Evolutionary conservation across 1,140 invertebrate genomes (phyloP).

Genomic region (Procambarus clarkii): DNA sequence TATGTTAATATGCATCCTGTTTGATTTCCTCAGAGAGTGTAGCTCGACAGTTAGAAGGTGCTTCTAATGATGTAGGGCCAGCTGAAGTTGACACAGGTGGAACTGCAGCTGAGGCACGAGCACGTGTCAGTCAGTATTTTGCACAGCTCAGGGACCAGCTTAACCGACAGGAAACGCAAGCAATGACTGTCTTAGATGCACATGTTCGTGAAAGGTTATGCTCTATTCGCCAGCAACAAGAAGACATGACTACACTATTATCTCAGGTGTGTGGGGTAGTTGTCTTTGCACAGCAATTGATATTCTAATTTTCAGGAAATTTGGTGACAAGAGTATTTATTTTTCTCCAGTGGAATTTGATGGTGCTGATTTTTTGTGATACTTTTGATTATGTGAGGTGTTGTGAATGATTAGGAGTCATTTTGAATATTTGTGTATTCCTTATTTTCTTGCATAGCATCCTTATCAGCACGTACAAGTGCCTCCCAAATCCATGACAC

Average conservation of each 20-base stretch:
- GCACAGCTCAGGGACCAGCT: conserved; percentile 78
- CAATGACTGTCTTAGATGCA: conserved; percentile 80
- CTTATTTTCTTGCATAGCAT: too few relatives aligned
- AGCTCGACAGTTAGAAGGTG: conserved; percentile 75
- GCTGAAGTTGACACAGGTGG: conserved; percentile 73
- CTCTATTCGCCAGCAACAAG: conserved; percentile 79
- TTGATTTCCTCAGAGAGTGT: conserved; percentile 75
- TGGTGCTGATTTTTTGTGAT: too few relatives aligned
- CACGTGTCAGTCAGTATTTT: conserved; percentile 79
- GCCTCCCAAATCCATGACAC: too few relatives aligned
- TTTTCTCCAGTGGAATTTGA: too few relatives aligned
- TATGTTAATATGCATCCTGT: not conserved
- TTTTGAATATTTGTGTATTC: too few relatives aligned
- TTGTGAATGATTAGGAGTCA: too few relatives aligned
- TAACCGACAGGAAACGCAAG: conserved; percentile 79
- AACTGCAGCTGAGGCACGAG: conserved; percentile 77
- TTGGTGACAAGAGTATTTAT: too few relatives aligned
- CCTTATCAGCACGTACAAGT: too few relatives aligned
- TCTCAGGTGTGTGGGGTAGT: conserved; percentile 76
- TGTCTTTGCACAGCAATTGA: too few relatives aligned
- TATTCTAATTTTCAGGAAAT: too few relatives aligned
- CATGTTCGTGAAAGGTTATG: conserved; percentile 80
- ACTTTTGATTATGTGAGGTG: too few relatives aligned
- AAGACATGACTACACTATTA: conserved; percentile 79
- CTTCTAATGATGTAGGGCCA: conserved; percentile 68